Percentiles rank a stretch among this genome's conserved stretches.
These are phyloP conservation scores for Agapornis roseicollis DNA, from an alignment of 2,113 vertebrate genomes.

Conservation along the genomic window DNA sequence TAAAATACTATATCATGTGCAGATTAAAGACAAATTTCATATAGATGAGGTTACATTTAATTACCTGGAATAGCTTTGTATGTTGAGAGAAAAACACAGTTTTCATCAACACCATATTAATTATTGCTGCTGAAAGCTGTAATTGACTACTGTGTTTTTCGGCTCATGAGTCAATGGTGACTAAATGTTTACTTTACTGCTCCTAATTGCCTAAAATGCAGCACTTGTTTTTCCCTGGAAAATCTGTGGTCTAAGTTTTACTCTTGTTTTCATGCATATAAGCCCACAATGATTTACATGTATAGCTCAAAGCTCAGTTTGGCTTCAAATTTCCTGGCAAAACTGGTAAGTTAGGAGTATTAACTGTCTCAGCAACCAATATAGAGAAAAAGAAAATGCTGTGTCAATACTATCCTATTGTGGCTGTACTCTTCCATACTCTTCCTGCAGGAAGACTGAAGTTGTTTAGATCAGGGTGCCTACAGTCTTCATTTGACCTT, in stretches of 20 bases:
- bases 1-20: constrained; percentile 6
- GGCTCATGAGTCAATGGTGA: constrained; percentile 75
- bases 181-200: constrained; percentile 61
- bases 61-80: constrained; percentile 62
- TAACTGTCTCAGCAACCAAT: background rate
- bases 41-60: constrained; percentile 52
- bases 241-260: constrained; percentile 53
- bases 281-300: background rate
- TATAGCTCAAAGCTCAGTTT: background rate
- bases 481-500: background rate
- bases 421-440: background rate
- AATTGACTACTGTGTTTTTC: constrained; percentile 66
- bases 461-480: background rate
- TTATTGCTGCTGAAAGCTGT: constrained; percentile 68
- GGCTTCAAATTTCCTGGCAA: background rate
- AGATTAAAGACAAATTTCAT: constrained; percentile 52
- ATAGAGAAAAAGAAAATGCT: background rate
- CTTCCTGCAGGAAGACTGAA: background rate
- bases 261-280: constrained; percentile 33
- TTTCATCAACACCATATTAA: constrained; percentile 66
- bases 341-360: background rate
- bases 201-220: constrained; percentile 70
- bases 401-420: background rate
- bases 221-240: constrained; percentile 63
- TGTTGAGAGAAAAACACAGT: constrained; percentile 61